A percentile compares a stretch with the other conserved stretches of the same genome.
Evolutionary conservation across 2,797 vertebrate species (phyloP).

Genomic region (Brachymystax lenok): DNA sequence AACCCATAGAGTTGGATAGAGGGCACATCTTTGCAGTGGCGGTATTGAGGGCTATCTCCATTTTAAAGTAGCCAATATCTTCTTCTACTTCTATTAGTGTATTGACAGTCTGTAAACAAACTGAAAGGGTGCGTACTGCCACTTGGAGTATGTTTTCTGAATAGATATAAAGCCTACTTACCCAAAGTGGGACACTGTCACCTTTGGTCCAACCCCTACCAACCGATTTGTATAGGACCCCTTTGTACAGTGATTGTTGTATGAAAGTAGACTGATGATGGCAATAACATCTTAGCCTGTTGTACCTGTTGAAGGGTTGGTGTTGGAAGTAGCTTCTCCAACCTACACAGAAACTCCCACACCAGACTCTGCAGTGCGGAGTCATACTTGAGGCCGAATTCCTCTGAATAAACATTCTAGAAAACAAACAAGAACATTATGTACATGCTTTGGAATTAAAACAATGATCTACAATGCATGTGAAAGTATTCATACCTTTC

Average conservation of each 20-base stretch:
- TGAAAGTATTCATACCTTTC: too few relatives aligned
- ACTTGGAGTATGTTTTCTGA: not conserved
- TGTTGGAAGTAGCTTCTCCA: constrained; percentile 53
- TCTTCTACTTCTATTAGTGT: too few relatives aligned
- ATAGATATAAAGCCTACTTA: not conserved
- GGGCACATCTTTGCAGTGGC: too few relatives aligned
- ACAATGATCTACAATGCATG: too few relatives aligned
- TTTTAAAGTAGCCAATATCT: too few relatives aligned
- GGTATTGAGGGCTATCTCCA: too few relatives aligned
- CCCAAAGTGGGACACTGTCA: not conserved
- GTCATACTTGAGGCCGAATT: constrained; percentile 18
- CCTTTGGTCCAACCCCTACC: not conserved
- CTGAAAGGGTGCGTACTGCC: not conserved
- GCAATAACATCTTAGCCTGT: not conserved
- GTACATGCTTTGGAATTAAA: not conserved
- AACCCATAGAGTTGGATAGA: too few relatives aligned
- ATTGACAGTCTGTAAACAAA: too few relatives aligned
- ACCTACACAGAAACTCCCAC: constrained; percentile 39
- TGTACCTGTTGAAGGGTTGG: constrained; percentile 55
- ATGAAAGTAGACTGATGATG: not conserved
- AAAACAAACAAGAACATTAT: not conserved
- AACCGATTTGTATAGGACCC: not conserved
- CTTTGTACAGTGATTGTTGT: not conserved
- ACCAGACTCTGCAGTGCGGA: constrained; percentile 61
- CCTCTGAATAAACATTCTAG: not conserved